Evolutionary conservation across 2,888 invertebrate genomes (phyloP).

Genomic region (Bugula neritina): DNA sequence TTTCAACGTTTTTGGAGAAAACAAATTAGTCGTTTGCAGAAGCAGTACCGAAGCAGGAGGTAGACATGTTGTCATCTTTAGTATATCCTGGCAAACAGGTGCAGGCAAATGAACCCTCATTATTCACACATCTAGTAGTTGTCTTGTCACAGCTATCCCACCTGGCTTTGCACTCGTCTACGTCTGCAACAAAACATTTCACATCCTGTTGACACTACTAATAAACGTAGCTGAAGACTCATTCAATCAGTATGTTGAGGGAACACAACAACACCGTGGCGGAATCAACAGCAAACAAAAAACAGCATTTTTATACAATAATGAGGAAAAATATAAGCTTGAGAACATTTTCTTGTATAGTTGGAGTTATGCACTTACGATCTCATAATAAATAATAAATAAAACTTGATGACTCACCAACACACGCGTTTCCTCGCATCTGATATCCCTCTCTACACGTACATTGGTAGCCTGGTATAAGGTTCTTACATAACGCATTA

Average conservation of each 20-base stretch:
- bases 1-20: no score
- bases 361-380: no score
- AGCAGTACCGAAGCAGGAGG: neutral
- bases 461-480: conserved; percentile 39
- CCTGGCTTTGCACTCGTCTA: neutral
- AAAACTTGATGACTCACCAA: no score
- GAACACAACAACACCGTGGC: no score
- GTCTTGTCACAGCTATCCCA: neutral
- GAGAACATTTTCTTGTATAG: no score
- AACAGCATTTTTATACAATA: no score
- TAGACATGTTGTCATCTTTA: neutral
- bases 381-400: no score
- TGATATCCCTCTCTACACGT: conserved; percentile 32
- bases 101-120: neutral
- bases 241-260: no score
- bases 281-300: no score
- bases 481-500: conserved; percentile 39
- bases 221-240: no score
- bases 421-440: neutral
- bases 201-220: no score
- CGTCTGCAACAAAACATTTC: neutral
- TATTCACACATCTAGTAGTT: neutral
- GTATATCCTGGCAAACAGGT: neutral
- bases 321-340: no score
- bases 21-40: neutral